Base-by-base conservation (phyloP, 30 jellyfish, hydroid and myxozoan species). In the Pseudorhiza aurosa region DNA sequence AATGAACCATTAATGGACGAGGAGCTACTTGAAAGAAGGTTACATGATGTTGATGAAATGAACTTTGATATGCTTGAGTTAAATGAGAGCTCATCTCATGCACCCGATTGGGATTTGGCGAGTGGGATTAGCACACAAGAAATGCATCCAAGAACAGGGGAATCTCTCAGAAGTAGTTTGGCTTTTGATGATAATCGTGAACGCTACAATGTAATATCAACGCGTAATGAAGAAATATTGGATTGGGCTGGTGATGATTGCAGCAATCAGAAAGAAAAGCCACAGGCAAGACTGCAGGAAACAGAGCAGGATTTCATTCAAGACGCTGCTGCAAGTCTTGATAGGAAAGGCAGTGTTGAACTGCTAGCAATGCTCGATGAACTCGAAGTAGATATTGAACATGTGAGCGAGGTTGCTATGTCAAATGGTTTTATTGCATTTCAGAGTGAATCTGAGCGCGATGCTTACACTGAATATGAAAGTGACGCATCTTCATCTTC, bases 361-460 rank as follows among this genome's bases (percentile, higher is more conserved):
- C 3, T 80, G 75, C 46, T 80, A 28, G 78, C 49, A 19, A 71
- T 31, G 68, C 68, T 80, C 9, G 91, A 80, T 30, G 40, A 43
- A 29, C 56, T 64, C 10, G 91, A 80, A 22, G 39, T 68, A 46
- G 69, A n/a, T 25, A 49, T 70, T 8, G 55, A 40, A 17, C 22
- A 2, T 29, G 29, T 58, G 7, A 45, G 26, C 46, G 65, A 49
- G 29, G 44, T 21, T 31, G 25, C 68, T 14, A 24, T 24, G 5
- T 15, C 6, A 47, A 40, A 42, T 21, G 65, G 14, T 21, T 1
- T 3, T 53, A 15, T 19, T 53, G 67, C 19, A 8, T 5, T 2
- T 53, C 2, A 21, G 5, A 12, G 19, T 53, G 67, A 53, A 19
- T 7, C 15, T 28, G 0, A 26, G 17, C 15, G 6, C 10, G 77